Evolutionary conservation across 1,140 invertebrate genomes (phyloP).

Genomic region (Steinernema feltiae): DNA sequence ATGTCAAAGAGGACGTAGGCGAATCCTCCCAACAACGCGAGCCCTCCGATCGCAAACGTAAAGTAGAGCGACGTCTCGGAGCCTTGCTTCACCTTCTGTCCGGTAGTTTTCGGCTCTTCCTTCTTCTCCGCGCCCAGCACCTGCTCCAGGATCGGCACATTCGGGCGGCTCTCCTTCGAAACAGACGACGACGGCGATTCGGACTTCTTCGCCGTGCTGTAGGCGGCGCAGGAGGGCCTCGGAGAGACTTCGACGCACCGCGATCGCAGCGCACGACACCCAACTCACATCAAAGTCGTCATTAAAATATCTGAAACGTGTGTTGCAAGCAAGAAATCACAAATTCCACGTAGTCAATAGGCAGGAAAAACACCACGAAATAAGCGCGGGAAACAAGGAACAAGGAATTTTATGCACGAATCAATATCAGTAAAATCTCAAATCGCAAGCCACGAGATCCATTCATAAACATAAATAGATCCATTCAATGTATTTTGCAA

Average conservation of each 20-base stretch:
- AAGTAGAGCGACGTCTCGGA: slow-evolving; percentile 51
- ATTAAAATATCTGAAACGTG: neutral
- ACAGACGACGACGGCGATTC: neutral
- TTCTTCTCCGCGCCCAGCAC: slow-evolving; percentile 40
- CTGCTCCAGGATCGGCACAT: slow-evolving; percentile 9
- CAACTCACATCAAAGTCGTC: neutral
- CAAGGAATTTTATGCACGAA: neutral
- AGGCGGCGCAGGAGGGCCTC: neutral
- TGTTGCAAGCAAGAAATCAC: neutral
- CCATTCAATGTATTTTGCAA: too few species aligned
- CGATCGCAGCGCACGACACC: neutral
- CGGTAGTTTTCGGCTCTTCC: slow-evolving; percentile 49
- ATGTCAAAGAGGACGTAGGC: slow-evolving; percentile 42
- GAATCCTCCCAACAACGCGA: slow-evolving; percentile 40
- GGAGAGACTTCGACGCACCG: neutral
- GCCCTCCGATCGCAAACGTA: slow-evolving; percentile 19
- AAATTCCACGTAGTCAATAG: neutral
- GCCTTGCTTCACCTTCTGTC: slow-evolving; percentile 44
- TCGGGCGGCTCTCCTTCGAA: neutral
- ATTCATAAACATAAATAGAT: too few species aligned
- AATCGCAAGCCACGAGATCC: too few species aligned
- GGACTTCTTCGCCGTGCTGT: neutral
- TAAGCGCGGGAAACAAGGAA: neutral
- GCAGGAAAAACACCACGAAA: neutral
- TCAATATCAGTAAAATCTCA: neutral